A percentile compares a stretch with the other conserved stretches of the same genome.
These are phyloP conservation scores for Hydrochoerus hydrochaeris DNA, from an alignment of 2,113 vertebrate genomes.

Conservation along the genomic window DNA sequence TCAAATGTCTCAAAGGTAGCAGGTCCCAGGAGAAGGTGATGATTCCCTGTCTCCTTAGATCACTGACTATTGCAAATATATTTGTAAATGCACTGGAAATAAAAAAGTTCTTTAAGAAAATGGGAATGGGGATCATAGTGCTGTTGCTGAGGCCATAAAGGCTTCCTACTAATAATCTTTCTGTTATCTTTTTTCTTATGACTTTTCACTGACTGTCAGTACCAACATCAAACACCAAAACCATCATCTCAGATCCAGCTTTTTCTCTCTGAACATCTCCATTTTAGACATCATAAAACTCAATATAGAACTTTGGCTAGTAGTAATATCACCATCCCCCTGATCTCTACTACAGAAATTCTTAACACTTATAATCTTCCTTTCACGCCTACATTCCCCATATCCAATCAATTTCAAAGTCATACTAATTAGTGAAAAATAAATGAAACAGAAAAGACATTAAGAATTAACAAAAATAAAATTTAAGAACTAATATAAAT, in stretches of 20 bases:
- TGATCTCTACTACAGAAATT: not conserved
- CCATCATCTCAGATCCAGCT: not conserved
- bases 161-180: not conserved
- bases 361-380: not conserved
- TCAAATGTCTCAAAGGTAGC: no score
- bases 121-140: not conserved
- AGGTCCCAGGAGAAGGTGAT: not conserved
- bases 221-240: not conserved
- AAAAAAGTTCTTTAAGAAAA: not conserved
- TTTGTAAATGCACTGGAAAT: not conserved
- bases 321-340: not conserved
- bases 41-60: not conserved
- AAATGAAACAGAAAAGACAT: not conserved
- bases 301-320: not conserved
- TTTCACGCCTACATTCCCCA: not conserved
- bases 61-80: not conserved
- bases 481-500: not conserved
- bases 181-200: not conserved
- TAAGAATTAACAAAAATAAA: not conserved
- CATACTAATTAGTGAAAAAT: not conserved
- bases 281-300: not conserved
- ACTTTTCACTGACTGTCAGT: not conserved
- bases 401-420: not conserved
- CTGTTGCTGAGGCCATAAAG: not conserved
- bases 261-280: not conserved